Evolutionary conservation across 2,113 vertebrate species (phyloP).

Genomic region (Cisticola juncidis): DNA sequence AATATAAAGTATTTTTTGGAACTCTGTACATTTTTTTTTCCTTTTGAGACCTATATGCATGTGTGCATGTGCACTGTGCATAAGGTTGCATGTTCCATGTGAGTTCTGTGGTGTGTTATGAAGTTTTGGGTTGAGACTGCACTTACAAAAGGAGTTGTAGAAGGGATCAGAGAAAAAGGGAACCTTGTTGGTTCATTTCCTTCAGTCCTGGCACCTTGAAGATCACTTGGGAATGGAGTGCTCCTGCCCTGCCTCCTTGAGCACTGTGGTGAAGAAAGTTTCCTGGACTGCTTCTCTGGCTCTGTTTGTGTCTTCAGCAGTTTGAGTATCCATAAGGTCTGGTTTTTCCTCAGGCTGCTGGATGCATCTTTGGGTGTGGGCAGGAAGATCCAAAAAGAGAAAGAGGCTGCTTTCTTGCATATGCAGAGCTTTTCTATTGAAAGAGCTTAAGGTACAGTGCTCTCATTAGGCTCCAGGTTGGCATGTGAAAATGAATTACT

Average conservation of each 20-base stretch:
- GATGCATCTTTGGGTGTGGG: background rate
- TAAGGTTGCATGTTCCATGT: background rate
- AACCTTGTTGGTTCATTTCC: accelerated
- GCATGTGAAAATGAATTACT: background rate
- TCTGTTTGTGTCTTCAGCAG: background rate
- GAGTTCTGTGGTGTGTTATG: background rate
- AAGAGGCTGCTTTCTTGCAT: background rate
- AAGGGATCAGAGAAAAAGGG: background rate
- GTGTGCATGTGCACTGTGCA: accelerated
- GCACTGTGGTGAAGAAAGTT: background rate
- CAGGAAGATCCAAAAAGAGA: background rate
- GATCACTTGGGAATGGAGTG: background rate
- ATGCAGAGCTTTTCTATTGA: background rate
- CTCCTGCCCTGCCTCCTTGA: background rate
- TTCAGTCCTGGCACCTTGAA: background rate
- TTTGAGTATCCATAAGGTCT: background rate
- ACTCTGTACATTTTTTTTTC: background rate
- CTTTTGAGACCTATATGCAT: accelerated
- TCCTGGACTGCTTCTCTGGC: background rate
- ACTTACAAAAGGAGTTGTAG: background rate
- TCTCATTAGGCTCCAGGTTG: background rate
- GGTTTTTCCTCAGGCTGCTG: background rate
- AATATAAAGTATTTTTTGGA: background rate
- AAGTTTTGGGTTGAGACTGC: background rate
- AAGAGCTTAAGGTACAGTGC: background rate